These are phyloP conservation scores for Diabrotica balteata DNA, from an alignment of 2,888 invertebrate genomes.

Conservation along the genomic window DNA sequence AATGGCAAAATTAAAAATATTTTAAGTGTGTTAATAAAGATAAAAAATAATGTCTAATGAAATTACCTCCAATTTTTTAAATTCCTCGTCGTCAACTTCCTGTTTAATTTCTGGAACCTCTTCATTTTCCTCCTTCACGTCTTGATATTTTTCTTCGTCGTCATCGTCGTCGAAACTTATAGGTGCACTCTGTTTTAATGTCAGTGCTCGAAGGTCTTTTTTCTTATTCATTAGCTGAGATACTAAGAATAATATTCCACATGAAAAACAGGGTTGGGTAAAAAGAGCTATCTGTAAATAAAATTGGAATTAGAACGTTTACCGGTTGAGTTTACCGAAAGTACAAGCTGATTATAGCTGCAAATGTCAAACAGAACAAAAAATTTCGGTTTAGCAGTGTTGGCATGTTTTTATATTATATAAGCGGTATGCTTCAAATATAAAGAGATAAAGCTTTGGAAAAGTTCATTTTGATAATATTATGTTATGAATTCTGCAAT, in stretches of 20 bases:
- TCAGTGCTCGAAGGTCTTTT: conserved; percentile 45
- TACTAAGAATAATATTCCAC: conserved; percentile 82
- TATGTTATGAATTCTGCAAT: too few relatives aligned
- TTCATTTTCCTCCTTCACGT: conserved; percentile 47
- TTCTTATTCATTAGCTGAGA: conserved; percentile 69
- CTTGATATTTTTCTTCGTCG: conserved; percentile 50
- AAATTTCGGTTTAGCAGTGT: too few relatives aligned
- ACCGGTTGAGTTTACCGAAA: too few relatives aligned
- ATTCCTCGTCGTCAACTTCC: conserved; percentile 44
- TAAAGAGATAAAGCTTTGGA: too few relatives aligned
- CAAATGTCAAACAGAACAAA: too few relatives aligned
- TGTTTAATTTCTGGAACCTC: conserved; percentile 46
- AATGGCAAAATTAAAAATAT: too few relatives aligned
- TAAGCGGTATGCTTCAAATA: too few relatives aligned
- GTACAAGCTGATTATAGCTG: too few relatives aligned
- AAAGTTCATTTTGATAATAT: too few relatives aligned
- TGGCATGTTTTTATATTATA: too few relatives aligned
- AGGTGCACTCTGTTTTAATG: conserved; percentile 42
- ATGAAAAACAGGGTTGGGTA: conserved; percentile 78
- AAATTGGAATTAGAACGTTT: too few relatives aligned
- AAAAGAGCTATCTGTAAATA: conserved; percentile 68
- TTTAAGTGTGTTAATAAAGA: background rate
- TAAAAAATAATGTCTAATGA: too few relatives aligned
- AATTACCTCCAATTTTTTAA: conserved; percentile 3
- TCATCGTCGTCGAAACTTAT: conserved; percentile 41